Percentiles rank a stretch among this genome's conserved stretches.
These are phyloP conservation scores for Upupa epops DNA, from an alignment of 2,113 vertebrate genomes.

Conservation along the genomic window DNA sequence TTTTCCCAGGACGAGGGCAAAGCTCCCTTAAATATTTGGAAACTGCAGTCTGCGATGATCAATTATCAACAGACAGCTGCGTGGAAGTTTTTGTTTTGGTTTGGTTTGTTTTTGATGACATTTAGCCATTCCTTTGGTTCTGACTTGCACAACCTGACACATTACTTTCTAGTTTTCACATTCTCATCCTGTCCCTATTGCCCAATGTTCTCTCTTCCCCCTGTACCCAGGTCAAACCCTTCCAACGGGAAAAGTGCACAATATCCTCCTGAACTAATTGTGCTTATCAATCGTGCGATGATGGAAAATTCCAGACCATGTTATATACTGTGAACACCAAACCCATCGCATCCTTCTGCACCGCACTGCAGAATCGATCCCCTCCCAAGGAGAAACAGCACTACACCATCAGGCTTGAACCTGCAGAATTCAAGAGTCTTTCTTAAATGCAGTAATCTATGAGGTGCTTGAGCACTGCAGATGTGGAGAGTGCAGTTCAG, in stretches of 20 bases:
- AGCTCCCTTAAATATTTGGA: conserved; percentile 69
- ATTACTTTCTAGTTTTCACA: conserved; percentile 45
- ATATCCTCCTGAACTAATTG: conserved; percentile 1
- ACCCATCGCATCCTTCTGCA: not conserved
- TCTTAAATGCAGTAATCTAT: not conserved
- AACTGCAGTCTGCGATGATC: conserved; percentile 61
- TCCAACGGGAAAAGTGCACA: not conserved
- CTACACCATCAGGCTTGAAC: not conserved
- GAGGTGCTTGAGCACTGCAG: not conserved
- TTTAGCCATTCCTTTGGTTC: conserved; percentile 39
- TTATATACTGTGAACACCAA: not conserved
- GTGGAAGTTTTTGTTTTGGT: not conserved
- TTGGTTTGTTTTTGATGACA: conserved; percentile 47
- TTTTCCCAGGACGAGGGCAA: conserved; percentile 57
- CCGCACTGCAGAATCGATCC: not conserved
- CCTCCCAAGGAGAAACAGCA: not conserved
- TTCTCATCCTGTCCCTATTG: not conserved
- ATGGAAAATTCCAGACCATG: not conserved
- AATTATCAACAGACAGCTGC: conserved; percentile 72
- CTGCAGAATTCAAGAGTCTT: not conserved
- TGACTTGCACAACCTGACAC: not conserved
- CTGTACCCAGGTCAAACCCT: not conserved
- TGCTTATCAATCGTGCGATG: not conserved
- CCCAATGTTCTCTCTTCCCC: not conserved
- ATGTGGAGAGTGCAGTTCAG: not conserved